Percentiles rank a stretch among this genome's conserved stretches.
Conservation (phyloP, 2,888 invertebrate species). For the Chrysina gloriosa region DNA sequence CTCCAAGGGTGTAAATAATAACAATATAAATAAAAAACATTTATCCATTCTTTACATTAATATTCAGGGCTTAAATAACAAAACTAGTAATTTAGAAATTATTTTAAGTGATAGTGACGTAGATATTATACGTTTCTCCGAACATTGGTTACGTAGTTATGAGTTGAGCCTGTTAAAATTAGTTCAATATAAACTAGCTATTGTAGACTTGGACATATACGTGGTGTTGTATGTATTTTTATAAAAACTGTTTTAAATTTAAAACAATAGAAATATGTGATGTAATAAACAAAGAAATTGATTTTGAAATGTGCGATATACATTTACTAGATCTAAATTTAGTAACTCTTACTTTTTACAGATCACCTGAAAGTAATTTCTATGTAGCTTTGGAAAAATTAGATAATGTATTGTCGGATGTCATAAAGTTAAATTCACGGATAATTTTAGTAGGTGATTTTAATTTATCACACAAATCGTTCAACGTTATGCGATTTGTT, state of each 20-base stretch:
- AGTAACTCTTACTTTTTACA: background rate
- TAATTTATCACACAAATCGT: background rate
- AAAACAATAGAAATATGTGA: background rate
- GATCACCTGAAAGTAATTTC: background rate
- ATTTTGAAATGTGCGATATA: background rate
- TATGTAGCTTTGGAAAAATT: background rate
- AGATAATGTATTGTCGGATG: background rate
- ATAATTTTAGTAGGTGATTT: background rate
- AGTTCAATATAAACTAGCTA: background rate
- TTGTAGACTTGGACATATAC: background rate
- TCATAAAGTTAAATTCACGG: background rate
- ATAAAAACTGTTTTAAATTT: background rate
- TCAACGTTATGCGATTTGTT: too few relatives aligned
- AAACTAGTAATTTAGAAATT: background rate
- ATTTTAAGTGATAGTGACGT: background rate
- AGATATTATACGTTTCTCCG: slow-evolving; percentile 1
- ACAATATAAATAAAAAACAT: background rate
- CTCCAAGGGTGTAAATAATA: background rate
- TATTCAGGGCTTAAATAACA: slow-evolving; percentile 16
- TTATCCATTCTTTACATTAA: background rate
- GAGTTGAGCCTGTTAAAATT: background rate
- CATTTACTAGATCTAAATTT: slow-evolving; percentile 1
- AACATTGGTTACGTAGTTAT: background rate
- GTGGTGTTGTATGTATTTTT: background rate
- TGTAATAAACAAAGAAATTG: background rate